Percentiles rank a stretch among this genome's conserved stretches.
phyloP scores from a whole-genome alignment of 2,797 vertebrate genomes.

The Amazonetta brasiliensis region DNA sequence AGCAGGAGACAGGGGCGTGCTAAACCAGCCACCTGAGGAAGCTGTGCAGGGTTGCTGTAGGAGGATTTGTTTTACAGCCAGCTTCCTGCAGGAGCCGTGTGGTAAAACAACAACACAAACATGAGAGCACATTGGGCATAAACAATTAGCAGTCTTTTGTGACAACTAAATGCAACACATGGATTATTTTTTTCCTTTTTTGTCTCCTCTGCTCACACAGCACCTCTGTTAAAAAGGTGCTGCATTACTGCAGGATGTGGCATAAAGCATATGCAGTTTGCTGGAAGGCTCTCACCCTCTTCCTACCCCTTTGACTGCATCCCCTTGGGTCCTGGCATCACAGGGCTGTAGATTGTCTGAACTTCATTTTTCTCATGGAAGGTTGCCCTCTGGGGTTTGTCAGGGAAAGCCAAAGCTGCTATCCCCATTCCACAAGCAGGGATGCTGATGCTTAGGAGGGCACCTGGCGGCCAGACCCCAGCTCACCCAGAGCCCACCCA shows the following conservation, averaged over 20 bases:
- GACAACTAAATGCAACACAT: background rate
- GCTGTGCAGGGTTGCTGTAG: background rate
- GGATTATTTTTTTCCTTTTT: background rate
- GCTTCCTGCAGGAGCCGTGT: background rate
- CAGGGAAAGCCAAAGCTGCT: background rate
- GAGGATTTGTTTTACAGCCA: background rate
- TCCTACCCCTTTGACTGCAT: background rate
- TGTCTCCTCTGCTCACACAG: background rate
- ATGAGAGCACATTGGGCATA: background rate
- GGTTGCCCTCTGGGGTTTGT: background rate
- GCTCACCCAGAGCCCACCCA: background rate
- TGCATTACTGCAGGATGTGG: background rate
- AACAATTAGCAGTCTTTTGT: conserved; percentile 3
- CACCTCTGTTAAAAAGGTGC: background rate
- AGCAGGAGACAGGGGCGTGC: rapidly evolving
- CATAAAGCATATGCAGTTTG: background rate
- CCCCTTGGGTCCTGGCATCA: background rate
- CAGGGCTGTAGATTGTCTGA: background rate
- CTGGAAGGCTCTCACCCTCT: background rate
- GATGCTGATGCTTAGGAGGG: background rate
- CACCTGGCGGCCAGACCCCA: background rate
- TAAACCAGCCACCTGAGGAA: background rate
- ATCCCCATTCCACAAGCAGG: background rate
- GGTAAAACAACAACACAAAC: background rate
- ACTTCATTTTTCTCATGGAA: background rate